phyloP scores from a whole-genome alignment of 2,797 vertebrate genomes.

The Coreius guichenoti region DNA sequence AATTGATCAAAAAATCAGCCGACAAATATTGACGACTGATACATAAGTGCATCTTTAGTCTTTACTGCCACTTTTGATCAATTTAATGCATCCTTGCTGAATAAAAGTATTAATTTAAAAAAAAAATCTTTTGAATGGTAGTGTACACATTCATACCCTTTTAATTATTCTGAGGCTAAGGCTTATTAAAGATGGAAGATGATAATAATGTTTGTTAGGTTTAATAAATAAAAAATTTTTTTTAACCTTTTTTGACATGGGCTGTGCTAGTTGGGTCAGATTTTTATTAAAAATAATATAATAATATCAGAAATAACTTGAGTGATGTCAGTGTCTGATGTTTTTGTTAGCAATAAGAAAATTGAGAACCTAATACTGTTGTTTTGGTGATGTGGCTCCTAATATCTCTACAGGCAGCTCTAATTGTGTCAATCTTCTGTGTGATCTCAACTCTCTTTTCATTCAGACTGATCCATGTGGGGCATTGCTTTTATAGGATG shows the following conservation, averaged over 20 bases:
- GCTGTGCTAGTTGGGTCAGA: neutral
- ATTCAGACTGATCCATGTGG: slow-evolving; percentile 73
- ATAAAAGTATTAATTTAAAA: neutral
- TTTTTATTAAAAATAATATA: neutral
- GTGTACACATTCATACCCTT: neutral
- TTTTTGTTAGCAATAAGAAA: slow-evolving; percentile 17
- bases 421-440: slow-evolving; percentile 51
- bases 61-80: neutral
- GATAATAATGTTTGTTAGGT: neutral
- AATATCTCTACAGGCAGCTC: slow-evolving; percentile 11
- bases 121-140: neutral
- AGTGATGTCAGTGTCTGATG: neutral
- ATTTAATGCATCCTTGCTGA: neutral
- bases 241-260: neutral
- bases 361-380: neutral
- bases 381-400: neutral
- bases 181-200: neutral
- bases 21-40: neutral
- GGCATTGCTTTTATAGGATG: slow-evolving; percentile 68
- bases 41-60: neutral
- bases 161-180: neutral
- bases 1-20: neutral
- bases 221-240: neutral
- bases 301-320: no score
- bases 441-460: slow-evolving; percentile 39